phyloP scores from a whole-genome alignment of 2,888 invertebrate species.

The Drosophila antonietae region DNA sequence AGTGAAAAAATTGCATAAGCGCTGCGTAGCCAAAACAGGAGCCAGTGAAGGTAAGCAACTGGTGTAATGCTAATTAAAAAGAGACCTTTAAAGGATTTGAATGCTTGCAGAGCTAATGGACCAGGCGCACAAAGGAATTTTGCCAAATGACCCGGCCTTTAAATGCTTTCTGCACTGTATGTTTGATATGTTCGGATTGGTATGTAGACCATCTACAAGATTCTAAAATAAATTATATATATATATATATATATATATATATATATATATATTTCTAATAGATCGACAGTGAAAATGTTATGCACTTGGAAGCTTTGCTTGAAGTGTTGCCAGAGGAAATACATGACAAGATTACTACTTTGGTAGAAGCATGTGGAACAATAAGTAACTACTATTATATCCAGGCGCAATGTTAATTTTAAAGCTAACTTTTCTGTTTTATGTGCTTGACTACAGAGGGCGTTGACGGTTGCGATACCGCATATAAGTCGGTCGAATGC shows the following conservation, averaged over 20 bases:
- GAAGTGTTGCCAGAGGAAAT: conserved; percentile 80
- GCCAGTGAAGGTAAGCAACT: conserved; percentile 70
- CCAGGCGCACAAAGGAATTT: conserved; percentile 41
- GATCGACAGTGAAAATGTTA: conserved; percentile 76
- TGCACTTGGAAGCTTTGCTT: conserved; percentile 78
- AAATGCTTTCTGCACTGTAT: conserved; percentile 83
- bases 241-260: no score
- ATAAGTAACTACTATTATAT: conserved; percentile 63
- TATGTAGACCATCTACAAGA: conserved; percentile 44
- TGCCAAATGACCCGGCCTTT: conserved; percentile 71
- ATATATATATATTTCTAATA: conserved; percentile 29
- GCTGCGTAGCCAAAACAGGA: conserved; percentile 73
- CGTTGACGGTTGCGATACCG: conserved; percentile 81
- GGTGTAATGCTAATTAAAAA: background rate
- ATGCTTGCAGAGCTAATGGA: conserved; percentile 54
- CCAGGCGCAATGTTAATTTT: background rate
- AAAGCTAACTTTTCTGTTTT: background rate
- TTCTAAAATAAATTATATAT: background rate
- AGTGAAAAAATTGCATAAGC: conserved; percentile 73
- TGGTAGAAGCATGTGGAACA: conserved; percentile 74
- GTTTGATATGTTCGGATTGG: conserved; percentile 81
- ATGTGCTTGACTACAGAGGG: conserved; percentile 72
- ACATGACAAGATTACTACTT: conserved; percentile 57
- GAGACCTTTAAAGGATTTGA: background rate
- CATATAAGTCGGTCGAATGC: conserved; percentile 77